phyloP scores from a whole-genome alignment of 1,140 invertebrate species.

The Eciton burchellii region DNA sequence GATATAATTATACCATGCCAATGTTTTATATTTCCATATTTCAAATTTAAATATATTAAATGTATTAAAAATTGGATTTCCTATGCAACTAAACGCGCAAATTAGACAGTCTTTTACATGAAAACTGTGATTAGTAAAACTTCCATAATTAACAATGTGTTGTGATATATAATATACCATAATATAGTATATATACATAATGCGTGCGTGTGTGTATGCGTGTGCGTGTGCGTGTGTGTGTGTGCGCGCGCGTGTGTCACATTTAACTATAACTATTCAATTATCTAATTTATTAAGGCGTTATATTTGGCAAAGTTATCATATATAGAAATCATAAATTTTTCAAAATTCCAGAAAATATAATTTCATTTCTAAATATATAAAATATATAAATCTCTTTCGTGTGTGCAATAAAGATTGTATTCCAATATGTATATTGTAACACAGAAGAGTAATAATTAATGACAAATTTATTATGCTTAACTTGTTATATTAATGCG shows the following conservation, averaged over 20 bases:
- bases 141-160: constrained; percentile 61
- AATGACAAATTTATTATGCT: constrained; percentile 1
- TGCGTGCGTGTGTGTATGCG: too few species aligned
- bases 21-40: constrained; percentile 56
- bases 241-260: too few species aligned
- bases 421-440: constrained; percentile 66
- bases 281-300: constrained; percentile 35
- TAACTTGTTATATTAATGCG: neutral
- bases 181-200: neutral
- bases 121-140: constrained; percentile 63
- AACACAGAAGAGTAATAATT: constrained; percentile 13
- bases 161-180: constrained; percentile 56
- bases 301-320: constrained; percentile 15
- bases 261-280: too few species aligned
- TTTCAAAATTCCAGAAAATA: too few species aligned
- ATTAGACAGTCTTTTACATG: constrained; percentile 43
- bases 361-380: too few species aligned
- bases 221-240: too few species aligned
- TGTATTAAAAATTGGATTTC: too few species aligned
- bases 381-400: too few species aligned
- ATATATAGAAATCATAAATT: neutral
- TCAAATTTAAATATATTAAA: constrained; percentile 40
- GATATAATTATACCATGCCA: constrained; percentile 37
- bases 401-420: constrained; percentile 22
- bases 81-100: constrained; percentile 35